Evolutionary conservation across 2,888 invertebrate genomes (phyloP), one percentile per base, ranked within the genome.

Genomic region (Teleogryllus oceanicus): DNA sequence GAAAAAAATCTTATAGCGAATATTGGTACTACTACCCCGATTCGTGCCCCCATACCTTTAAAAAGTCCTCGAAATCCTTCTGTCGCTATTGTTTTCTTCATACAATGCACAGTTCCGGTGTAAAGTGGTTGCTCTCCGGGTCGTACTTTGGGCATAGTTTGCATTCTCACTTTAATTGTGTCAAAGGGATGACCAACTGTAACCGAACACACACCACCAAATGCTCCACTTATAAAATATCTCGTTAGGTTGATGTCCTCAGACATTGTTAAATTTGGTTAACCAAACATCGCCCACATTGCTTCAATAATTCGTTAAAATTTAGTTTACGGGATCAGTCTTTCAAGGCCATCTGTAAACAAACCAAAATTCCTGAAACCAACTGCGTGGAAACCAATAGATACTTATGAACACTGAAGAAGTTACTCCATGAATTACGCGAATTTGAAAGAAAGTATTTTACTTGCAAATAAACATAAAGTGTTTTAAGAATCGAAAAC

Each of bases 1-100:
- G 91, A 91, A 79, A 90, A 88, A 84, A 91, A 91, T 84, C 90
- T 90, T 18, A 92, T 86, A 8, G 91, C 91, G 87, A 90, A 91
- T 84, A 92, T 89, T 5, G 91, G 91, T 2, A 90, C 88, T 0
- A 91, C 90, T 24, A 91, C 91, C 80, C 88, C 87, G 62, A 92
- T 83, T 5, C 91, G 91, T 8, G 91, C 91, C 21, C 88, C 90
- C 91, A 92, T 92, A 82, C 91, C 84, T 83, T 84, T 84, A 79
- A 85, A 84, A 49, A 87, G 82, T 1, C 86, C 86, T 74, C 79
- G 78, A 78, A 85, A 81, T 2, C 86, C 90, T 87, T 91, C 90
- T 84, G 88, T 88, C 51, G 84, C 84, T 2, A 91, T 84, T n/a
- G 90, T 91, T 83, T 90, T 87, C 83, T 79, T 10, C 89, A 88